Evolutionary conservation across 2,113 vertebrate genomes (phyloP), one percentile per base, ranked within the genome.

Genomic region (Syngnathus scovelli): DNA sequence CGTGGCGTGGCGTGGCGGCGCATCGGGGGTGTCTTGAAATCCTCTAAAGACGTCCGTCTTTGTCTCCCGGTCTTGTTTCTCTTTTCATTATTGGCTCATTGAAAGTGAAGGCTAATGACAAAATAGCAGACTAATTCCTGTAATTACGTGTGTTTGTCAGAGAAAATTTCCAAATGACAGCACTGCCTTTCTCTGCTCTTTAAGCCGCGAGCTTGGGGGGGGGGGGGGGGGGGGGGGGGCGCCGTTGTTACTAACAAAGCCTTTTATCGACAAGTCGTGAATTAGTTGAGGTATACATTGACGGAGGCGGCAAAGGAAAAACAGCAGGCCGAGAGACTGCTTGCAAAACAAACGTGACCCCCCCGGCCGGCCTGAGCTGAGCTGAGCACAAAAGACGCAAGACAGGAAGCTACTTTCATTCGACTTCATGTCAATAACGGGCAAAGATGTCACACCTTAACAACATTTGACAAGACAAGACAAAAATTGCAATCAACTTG

Each of bases 101-200:
- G 72, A 85, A 83, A 88, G 82, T 85, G 85, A 86, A 87, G 85
- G 84, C 85, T 88, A 89, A 87, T 89, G 88, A 90, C 88, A 90
- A 91, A 90, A 90, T 85, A 86, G 82, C 80, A 33, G 70, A 66
- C 80, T 91, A 90, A 92, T 92, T 90, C 89, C 87, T 82, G 86
- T 90, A 89, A 92, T 92, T 92, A 90, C 70, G 77, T 77, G 76
- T 81, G 85, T 86, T 90, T 90, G 86, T 90, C 89, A 84, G 76
- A 80, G 78, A 78, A 72, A 88, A 85, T 89, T 63, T 87, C 55
- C 66, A 16, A 74, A 77, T 89, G 90, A 88, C 89, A 87, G 85
- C 63, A 37, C 79, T 79, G 72, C 76, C 84, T 77, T 77, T 55
- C 36, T 16, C 72, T 69, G 75, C 83, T 87, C 72, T 75, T 74